A percentile compares a stretch with the other conserved stretches of the same genome.
Evolutionary conservation across 2,113 vertebrate species (phyloP).

Genomic region (Cyphomyrus discorhynchus): DNA sequence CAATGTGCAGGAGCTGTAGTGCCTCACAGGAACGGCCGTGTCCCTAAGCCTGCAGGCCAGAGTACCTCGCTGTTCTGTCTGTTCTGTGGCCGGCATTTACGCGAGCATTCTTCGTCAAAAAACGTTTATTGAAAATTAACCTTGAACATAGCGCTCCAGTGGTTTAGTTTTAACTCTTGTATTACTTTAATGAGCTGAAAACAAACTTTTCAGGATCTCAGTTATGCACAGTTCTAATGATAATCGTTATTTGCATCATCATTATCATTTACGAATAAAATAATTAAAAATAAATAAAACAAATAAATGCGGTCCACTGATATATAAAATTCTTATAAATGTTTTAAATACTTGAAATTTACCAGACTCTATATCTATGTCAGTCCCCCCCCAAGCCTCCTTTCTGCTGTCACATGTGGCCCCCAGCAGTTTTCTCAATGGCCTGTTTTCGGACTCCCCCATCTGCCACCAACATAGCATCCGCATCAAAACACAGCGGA

Average conservation of each 20-base stretch:
- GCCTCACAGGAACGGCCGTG: background rate
- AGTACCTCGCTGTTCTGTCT: background rate
- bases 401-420: background rate
- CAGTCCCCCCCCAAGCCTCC: background rate
- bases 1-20: background rate
- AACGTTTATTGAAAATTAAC: background rate
- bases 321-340: background rate
- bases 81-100: background rate
- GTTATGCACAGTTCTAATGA: background rate
- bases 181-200: background rate
- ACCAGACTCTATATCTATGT: background rate
- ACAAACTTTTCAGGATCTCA: background rate
- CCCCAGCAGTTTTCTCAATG: constrained; percentile 7
- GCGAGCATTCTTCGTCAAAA: background rate
- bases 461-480: background rate
- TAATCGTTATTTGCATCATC: background rate
- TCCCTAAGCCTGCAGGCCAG: background rate
- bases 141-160: background rate
- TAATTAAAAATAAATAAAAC: background rate
- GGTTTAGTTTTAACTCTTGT: background rate
- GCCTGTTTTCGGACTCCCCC: background rate
- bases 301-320: background rate
- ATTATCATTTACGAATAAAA: background rate
- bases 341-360: background rate
- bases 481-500: background rate